These are phyloP conservation scores for Syngnathus rostellatus DNA, from an alignment of 2,797 vertebrate genomes.

Conservation along the genomic window DNA sequence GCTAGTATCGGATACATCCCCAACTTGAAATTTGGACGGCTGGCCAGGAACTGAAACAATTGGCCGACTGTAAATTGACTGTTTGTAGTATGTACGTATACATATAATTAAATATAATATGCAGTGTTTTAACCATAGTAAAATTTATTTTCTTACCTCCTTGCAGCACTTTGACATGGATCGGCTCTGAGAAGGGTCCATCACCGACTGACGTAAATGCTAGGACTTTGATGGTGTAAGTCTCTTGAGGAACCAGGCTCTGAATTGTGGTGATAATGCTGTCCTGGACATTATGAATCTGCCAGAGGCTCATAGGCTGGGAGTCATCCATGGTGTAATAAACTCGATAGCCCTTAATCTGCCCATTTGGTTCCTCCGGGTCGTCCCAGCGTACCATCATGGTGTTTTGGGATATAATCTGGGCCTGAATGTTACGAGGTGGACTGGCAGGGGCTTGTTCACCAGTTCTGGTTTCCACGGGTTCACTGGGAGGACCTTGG, in stretches of 20 bases:
- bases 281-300: constrained; percentile 95
- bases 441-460: constrained; percentile 95
- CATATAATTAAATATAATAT: too few species aligned
- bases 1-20: constrained; percentile 87
- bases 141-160: constrained; percentile 78
- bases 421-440: constrained; percentile 87
- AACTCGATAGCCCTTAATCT: constrained; percentile 93
- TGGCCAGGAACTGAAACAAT: constrained; percentile 71
- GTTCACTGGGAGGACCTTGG: constrained; percentile 91
- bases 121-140: background rate
- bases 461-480: constrained; percentile 87
- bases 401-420: constrained; percentile 89
- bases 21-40: constrained; percentile 89
- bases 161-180: constrained; percentile 93
- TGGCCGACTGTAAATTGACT: background rate
- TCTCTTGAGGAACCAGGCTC: constrained; percentile 85
- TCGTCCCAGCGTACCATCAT: constrained; percentile 99
- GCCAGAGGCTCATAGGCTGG: constrained; percentile 85
- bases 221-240: constrained; percentile 90
- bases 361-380: constrained; percentile 94
- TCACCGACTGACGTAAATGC: constrained; percentile 97
- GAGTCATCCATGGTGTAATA: constrained; percentile 95
- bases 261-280: constrained; percentile 91
- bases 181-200: constrained; percentile 90
- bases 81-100: too few species aligned